phyloP scores from a whole-genome alignment of 2,113 vertebrate genomes.

The Ciconia stormi region DNA sequence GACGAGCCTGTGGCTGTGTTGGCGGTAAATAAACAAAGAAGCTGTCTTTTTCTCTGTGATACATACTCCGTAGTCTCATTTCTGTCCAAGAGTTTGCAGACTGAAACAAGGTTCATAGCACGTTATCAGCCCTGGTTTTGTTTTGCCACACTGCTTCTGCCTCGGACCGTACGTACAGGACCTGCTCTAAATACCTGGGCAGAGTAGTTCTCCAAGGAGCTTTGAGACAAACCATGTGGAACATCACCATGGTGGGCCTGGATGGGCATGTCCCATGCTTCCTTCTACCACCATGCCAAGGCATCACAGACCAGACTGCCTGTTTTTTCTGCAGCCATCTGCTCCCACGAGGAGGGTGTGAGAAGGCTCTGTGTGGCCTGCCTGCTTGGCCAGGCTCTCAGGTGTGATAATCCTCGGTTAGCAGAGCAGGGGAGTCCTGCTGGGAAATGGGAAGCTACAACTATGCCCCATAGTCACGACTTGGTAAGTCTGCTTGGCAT shows the following conservation, averaged over 20 bases:
- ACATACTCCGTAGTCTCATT: fast-evolving
- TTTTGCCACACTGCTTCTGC: background rate
- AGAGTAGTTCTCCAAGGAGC: background rate
- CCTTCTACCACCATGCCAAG: background rate
- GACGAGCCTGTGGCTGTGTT: background rate
- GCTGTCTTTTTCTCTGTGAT: background rate
- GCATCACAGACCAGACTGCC: background rate
- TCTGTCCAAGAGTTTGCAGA: background rate
- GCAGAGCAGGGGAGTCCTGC: background rate
- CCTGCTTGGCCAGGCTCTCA: background rate
- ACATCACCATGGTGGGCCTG: background rate
- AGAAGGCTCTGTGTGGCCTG: background rate
- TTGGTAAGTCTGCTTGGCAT: background rate
- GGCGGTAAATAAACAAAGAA: background rate
- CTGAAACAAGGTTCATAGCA: background rate
- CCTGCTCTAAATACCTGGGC: background rate
- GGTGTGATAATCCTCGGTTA: background rate
- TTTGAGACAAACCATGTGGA: background rate
- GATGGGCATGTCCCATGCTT: background rate
- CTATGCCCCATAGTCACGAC: background rate
- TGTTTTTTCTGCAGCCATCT: background rate
- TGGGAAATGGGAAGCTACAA: background rate
- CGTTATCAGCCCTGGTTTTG: background rate
- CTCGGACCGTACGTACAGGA: fast-evolving
- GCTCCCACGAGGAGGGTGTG: background rate